Percentiles rank a stretch among this genome's conserved stretches.
These are phyloP conservation scores for Elmis aenea DNA, from an alignment of 2,888 invertebrate genomes.

Conservation along the genomic window DNA sequence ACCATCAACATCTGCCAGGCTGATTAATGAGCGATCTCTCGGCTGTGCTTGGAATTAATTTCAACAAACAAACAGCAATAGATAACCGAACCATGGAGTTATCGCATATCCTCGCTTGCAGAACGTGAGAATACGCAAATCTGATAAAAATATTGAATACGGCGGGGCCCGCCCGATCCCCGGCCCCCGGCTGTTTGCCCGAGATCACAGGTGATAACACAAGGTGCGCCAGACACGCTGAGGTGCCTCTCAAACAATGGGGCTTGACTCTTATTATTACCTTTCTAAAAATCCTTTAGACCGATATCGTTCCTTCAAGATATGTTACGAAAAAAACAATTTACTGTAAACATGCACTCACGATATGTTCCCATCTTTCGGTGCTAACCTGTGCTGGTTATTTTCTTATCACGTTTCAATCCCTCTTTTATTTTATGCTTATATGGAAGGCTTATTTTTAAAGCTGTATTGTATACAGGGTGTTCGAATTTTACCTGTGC, in stretches of 20 bases:
- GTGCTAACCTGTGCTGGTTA: no score
- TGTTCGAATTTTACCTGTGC: no score
- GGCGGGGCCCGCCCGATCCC: constrained; percentile 26
- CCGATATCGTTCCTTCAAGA: no score
- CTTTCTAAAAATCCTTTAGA: no score
- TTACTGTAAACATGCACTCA: no score
- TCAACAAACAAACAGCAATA: constrained; percentile 44
- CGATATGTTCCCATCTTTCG: no score
- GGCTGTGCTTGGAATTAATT: constrained; percentile 43
- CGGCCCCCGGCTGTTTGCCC: constrained; percentile 37
- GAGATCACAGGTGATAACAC: constrained; percentile 36
- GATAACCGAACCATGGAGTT: constrained; percentile 41
- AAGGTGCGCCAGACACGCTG: constrained; percentile 41
- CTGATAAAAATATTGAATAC: constrained; percentile 45
- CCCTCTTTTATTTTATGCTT: no score
- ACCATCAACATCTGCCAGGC: constrained; percentile 32
- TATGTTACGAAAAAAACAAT: no score
- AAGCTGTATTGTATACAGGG: no score
- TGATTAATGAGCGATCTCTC: constrained; percentile 44
- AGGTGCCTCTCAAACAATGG: constrained; percentile 23
- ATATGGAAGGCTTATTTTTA: no score
- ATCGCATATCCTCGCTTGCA: constrained; percentile 37
- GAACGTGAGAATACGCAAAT: constrained; percentile 48
- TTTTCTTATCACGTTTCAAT: no score
- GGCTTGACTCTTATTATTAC: no score